These are phyloP conservation scores for Acronicta aceris DNA, from an alignment of 2,888 invertebrate species.

Conservation along the genomic window DNA sequence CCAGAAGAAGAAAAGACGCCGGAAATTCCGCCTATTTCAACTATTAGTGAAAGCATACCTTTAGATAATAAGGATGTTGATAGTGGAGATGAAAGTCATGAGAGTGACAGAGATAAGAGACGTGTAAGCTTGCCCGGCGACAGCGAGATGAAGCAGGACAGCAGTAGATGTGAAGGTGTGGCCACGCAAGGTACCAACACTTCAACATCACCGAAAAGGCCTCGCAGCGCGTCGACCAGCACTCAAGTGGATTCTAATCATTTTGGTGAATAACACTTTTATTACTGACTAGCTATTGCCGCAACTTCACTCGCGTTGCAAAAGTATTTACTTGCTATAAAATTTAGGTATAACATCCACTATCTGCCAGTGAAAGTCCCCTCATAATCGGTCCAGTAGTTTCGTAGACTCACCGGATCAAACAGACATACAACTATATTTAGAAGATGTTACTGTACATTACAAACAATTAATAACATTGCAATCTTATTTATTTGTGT, in stretches of 20 bases:
- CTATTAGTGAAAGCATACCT: slow-evolving; percentile 92
- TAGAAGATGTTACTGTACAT: too few species aligned
- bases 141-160: slow-evolving; percentile 83
- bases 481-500: too few species aligned
- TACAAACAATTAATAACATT: too few species aligned
- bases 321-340: too few species aligned
- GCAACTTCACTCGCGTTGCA: too few species aligned
- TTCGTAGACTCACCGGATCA: too few species aligned
- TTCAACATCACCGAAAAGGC: slow-evolving; percentile 91
- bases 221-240: slow-evolving; percentile 94
- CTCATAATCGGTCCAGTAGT: too few species aligned
- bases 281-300: too few species aligned
- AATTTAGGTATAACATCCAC: too few species aligned
- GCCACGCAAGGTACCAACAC: slow-evolving; percentile 81
- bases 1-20: slow-evolving; percentile 80
- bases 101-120: slow-evolving; percentile 85
- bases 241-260: slow-evolving; percentile 96
- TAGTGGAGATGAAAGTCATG: slow-evolving; percentile 75
- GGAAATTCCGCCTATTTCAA: slow-evolving; percentile 92
- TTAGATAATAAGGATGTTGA: slow-evolving; percentile 82
- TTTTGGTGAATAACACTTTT: slow-evolving; percentile 90
- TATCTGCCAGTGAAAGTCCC: too few species aligned
- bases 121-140: slow-evolving; percentile 91
- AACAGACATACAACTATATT: too few species aligned
- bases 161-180: slow-evolving; percentile 76